Base-by-base conservation (phyloP, 1,140 invertebrate genomes). In the Brachionus calyciflorus region DNA sequence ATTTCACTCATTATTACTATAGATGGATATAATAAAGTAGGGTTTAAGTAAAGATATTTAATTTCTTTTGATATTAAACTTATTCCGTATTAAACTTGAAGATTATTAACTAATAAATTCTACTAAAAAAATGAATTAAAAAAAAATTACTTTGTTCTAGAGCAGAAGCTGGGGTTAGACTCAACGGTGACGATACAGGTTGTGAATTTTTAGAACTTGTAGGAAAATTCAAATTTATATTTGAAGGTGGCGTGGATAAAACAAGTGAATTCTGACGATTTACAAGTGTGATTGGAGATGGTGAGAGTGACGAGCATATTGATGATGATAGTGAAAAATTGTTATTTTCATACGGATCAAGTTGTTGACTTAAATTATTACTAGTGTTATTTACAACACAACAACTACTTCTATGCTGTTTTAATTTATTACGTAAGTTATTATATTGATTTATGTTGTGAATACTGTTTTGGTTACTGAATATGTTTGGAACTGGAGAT, bases 321-420 rank as follows among this genome's bases (percentile, higher is more conserved):
- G 60, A 65, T 24, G 60, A 65, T 21, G 60, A 65, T n/a, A 65
- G 19, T 26, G 60, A 65, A 44, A 44, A 44, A 65, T 65, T 65
- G 3, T 40, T n/a, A 17, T 46, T 17, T 3, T 46, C n/a, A 14
- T 46, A 14, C n/a, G n/a, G 44, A 3, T 46, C 9, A 14, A 14
- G 2, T 14, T 46, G 9, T 46, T 10, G 44, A 46, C 14, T 46
- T 7, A 46, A 46, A 14, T 46, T 14, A 46, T 14, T 14, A 14
- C 14, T 44, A 19, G 33, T 63, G 37, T 63, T 63, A 19, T 63
- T 63, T 41, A 17, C 28, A 26, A 65, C 41, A 41, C 37, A 65
- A n/a, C 55, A 60, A 28, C 37, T 60, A 60, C 60, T 65, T 65
- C 40, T 65, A 24, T 65, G 26, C 14, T 65, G 37, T 24, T 65